Percentiles rank a stretch among this genome's conserved stretches.
These are phyloP conservation scores for Chromis chromis DNA, from an alignment of 2,797 vertebrate genomes.

Conservation along the genomic window DNA sequence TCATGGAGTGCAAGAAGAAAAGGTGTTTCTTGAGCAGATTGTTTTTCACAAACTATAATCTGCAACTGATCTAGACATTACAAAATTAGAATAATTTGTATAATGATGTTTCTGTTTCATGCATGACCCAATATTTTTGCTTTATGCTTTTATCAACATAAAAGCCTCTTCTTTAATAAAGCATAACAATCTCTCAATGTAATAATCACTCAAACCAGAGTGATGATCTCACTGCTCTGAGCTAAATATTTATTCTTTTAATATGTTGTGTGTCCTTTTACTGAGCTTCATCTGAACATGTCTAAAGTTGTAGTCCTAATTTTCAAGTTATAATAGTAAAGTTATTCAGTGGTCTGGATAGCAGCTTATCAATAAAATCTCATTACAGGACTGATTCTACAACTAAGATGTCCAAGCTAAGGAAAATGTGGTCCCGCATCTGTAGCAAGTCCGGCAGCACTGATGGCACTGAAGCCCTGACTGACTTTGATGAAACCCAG, in stretches of 20 bases:
- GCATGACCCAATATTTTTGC: too few species aligned
- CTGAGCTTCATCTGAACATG: neutral
- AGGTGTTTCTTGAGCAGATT: too few species aligned
- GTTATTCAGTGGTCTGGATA: neutral
- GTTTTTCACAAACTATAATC: too few species aligned
- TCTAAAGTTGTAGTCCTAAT: neutral
- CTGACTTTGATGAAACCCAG: constrained; percentile 89
- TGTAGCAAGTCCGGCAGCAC: constrained; percentile 90
- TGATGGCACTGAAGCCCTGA: constrained; percentile 89
- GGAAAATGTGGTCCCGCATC: constrained; percentile 87
- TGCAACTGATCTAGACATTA: too few species aligned
- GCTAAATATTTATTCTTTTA: too few species aligned
- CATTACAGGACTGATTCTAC: constrained; percentile 89
- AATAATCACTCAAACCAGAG: neutral
- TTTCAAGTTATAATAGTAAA: neutral
- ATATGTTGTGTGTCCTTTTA: neutral
- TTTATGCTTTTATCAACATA: too few species aligned
- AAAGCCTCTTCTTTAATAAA: too few species aligned
- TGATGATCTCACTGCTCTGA: neutral
- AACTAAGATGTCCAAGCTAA: constrained; percentile 83
- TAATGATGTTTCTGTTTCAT: too few species aligned
- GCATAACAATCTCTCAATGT: too few species aligned
- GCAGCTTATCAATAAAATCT: neutral
- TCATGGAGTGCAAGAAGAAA: too few species aligned
- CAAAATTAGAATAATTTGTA: too few species aligned